Conservation (phyloP, 2,888 invertebrate species). For the Argynnis bischoffii region DNA sequence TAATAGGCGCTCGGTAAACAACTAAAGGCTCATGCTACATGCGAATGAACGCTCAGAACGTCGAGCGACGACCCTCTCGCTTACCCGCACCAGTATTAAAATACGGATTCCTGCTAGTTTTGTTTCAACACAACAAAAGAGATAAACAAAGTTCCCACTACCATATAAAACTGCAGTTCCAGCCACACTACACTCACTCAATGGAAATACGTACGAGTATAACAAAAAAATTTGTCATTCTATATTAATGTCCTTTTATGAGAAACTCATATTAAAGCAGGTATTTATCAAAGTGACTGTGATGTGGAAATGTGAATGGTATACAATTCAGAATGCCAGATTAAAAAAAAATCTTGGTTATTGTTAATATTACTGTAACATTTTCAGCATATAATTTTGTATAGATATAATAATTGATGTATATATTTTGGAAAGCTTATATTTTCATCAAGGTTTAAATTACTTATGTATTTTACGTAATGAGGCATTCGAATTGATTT, state of each 20-base stretch:
- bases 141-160: constrained; percentile 4
- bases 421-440: no score
- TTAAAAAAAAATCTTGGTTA: constrained; percentile 9
- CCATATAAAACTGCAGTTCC: not conserved
- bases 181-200: constrained; percentile 8
- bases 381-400: not conserved
- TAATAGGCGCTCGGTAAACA: constrained; percentile 38
- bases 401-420: not conserved
- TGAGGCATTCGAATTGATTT: no score
- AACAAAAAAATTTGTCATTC: not conserved
- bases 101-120: not conserved
- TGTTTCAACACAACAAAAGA: constrained; percentile 9
- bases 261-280: not conserved
- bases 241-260: constrained; percentile 11
- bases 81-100: not conserved
- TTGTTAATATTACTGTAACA: not conserved
- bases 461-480: no score
- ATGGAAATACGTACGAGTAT: not conserved
- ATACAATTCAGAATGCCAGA: constrained; percentile 8
- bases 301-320: constrained; percentile 4
- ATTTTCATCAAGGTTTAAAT: no score
- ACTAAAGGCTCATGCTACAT: constrained; percentile 36
- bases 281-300: constrained; percentile 11
- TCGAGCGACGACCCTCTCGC: constrained; percentile 20
- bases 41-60: constrained; percentile 14